These are phyloP conservation scores for Gandaritis pyraliata DNA, from an alignment of 2,888 invertebrate species.

Conservation along the genomic window DNA sequence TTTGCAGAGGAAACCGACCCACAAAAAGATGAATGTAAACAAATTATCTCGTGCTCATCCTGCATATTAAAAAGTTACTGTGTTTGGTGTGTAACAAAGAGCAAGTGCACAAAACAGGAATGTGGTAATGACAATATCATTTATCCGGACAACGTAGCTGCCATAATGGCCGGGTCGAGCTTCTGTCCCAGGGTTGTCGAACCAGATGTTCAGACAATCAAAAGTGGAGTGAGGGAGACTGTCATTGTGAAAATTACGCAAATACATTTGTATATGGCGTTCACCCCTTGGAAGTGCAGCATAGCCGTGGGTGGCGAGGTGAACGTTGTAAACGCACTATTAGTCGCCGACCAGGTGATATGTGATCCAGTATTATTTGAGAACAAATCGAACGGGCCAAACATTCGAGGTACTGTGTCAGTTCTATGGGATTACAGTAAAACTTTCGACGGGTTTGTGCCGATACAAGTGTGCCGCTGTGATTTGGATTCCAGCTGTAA, in stretches of 20 bases:
- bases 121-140: constrained; percentile 74
- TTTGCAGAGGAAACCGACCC: constrained; percentile 29
- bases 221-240: constrained; percentile 59
- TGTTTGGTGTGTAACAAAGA: constrained; percentile 73
- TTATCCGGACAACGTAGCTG: constrained; percentile 57
- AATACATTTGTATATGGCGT: constrained; percentile 72
- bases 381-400: constrained; percentile 55
- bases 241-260: constrained; percentile 67
- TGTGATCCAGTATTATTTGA: constrained; percentile 61
- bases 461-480: constrained; percentile 64
- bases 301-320: constrained; percentile 51
- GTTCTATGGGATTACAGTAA: constrained; percentile 69
- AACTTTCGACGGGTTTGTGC: constrained; percentile 62
- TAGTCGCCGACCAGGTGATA: constrained; percentile 61
- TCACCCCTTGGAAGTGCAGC: constrained; percentile 72
- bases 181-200: constrained; percentile 67
- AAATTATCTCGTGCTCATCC: constrained; percentile 57
- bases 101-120: constrained; percentile 64
- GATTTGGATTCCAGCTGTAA: constrained; percentile 60
- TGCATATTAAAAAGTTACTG: constrained; percentile 62
- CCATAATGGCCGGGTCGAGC: constrained; percentile 65
- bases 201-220: constrained; percentile 52
- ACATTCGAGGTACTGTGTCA: constrained; percentile 56
- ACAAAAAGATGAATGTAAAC: constrained; percentile 47
- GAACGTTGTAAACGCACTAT: constrained; percentile 52